A percentile compares a stretch with the other conserved stretches of the same genome.
These are phyloP conservation scores for Gobiocypris rarus DNA, from an alignment of 2,113 vertebrate species.

Conservation along the genomic window DNA sequence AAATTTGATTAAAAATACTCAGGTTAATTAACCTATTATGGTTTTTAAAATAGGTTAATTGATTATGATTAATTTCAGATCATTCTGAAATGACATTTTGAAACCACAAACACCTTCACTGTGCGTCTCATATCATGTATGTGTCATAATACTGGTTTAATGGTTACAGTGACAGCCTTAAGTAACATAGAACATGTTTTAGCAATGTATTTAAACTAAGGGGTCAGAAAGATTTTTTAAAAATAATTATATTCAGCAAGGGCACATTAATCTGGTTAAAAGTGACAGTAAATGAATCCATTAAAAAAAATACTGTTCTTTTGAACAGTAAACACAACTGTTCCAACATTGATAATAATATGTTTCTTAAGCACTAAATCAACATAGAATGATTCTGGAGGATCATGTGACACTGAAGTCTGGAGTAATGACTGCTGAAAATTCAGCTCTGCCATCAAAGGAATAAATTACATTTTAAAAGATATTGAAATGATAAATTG, in stretches of 20 bases:
- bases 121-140: not conserved
- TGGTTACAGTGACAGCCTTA: not conserved
- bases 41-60: slow-evolving; percentile 1
- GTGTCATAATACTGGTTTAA: not conserved
- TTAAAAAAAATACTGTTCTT: not conserved
- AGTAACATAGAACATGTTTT: not conserved
- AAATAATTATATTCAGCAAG: no score
- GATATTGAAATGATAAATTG: not conserved
- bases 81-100: slow-evolving; percentile 1
- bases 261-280: no score
- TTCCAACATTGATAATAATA: no score
- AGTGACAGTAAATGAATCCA: not conserved
- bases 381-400: not conserved
- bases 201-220: not conserved
- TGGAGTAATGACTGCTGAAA: not conserved
- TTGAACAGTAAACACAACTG: not conserved
- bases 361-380: no score
- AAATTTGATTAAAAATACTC: not conserved
- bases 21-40: not conserved
- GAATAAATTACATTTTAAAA: not conserved
- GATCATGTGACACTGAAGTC: not conserved
- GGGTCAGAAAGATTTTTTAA: no score
- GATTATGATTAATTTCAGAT: not conserved
- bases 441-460: not conserved
- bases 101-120: not conserved